Evolutionary conservation across 2,888 invertebrate genomes (phyloP), one percentile per base, ranked within the genome.

Genomic region (Drosophila parthenogenetica): DNA sequence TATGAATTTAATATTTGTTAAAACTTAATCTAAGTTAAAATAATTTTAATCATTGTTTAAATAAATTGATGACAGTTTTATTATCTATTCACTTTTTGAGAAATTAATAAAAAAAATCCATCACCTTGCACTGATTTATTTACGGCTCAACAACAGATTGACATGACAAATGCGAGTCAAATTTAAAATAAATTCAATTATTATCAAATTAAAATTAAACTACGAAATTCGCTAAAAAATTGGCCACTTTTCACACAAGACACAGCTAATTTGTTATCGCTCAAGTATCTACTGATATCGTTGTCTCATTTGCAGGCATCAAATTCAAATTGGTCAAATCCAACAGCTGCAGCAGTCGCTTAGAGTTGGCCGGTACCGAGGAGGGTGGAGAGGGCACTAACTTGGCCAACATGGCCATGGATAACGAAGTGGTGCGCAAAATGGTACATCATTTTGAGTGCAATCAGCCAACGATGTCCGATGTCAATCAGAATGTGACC

Each of bases 291-390:
- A 45, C 22, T 45, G 22, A 55, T 37, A 46, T 59, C 7, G 43
- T 22, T 43, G 69, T 64, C 59, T 59, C 43, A 10, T 48, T 61
- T 32, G 35, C 58, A 90, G 95, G 96, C 57, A 94, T 96, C 58
- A 96, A 96, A 91, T 97, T 97, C 90, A 95, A 95, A 89, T 92
- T 97, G 73, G 95, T 97, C 1, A 97, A 97, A 92, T 97, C 97
- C 32, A 97, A 97, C 89, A 97, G 97, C 78, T 97, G 97, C 90
- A 96, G 96, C 89, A 97, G 96, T 90, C 94, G 97, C 32, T 92
- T 97, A 54, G 97, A 97, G 90, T 91, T 97, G 58, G 95, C 96
- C 0, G 97, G 96, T 5, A 94, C 96, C 0, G 71, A 70, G 2
- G 83, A 53, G 7, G 60, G 60, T 25, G 2, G 66, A 67, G 25